Percentiles rank a stretch among this genome's conserved stretches.
phyloP scores from a whole-genome alignment of 2,797 vertebrate species.

The Lagodon rhomboides region DNA sequence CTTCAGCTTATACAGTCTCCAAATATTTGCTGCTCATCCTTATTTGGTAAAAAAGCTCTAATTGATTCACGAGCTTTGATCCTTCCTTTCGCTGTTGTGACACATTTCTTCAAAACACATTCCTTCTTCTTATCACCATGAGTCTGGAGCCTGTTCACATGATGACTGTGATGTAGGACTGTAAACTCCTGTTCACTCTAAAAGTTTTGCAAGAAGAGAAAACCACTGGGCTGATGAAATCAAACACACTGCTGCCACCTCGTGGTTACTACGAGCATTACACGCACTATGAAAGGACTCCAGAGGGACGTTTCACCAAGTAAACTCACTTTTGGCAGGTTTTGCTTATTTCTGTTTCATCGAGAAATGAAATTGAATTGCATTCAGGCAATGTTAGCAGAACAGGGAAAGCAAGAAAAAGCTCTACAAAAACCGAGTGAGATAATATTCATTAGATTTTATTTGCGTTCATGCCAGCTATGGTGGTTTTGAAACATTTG shows the following conservation, averaged over 20 bases:
- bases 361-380: no score
- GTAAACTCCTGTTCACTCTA: not conserved
- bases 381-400: not conserved
- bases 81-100: not conserved
- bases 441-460: not conserved
- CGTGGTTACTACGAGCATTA: slow-evolving; percentile 50
- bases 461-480: not conserved
- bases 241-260: slow-evolving; percentile 45
- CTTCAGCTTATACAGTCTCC: not conserved
- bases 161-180: not conserved
- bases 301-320: not conserved
- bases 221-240: not conserved
- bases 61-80: not conserved
- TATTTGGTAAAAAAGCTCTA: not conserved
- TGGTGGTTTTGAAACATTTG: not conserved
- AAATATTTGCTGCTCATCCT: not conserved
- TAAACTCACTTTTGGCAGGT: not conserved
- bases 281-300: not conserved
- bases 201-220: slow-evolving; percentile 19
- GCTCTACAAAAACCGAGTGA: not conserved
- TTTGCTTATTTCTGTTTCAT: not conserved
- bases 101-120: not conserved
- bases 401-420: not conserved
- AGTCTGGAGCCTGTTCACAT: not conserved
- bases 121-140: not conserved